These are phyloP conservation scores for Apamea crenata DNA, from an alignment of 2,888 invertebrate genomes.

Conservation along the genomic window DNA sequence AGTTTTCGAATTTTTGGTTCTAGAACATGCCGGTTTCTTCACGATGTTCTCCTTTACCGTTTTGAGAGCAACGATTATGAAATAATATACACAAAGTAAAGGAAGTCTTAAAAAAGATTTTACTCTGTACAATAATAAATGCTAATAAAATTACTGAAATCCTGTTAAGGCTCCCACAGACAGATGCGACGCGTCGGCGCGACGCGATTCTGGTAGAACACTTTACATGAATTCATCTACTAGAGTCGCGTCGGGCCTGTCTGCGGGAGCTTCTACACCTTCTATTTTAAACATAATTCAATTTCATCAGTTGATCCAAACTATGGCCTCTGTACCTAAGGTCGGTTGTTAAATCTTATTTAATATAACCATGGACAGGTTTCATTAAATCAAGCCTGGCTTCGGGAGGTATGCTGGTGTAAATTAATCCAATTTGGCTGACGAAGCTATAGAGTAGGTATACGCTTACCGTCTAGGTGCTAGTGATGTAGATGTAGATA, in stretches of 20 bases:
- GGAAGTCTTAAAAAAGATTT: no score
- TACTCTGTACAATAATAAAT: not conserved
- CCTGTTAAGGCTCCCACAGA: not conserved
- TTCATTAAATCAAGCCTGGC: constrained; percentile 58
- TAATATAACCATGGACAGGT: constrained; percentile 41
- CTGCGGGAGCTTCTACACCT: not conserved
- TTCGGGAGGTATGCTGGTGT: constrained; percentile 55
- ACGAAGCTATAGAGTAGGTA: constrained; percentile 19
- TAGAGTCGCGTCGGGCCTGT: not conserved
- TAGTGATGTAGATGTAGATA: not conserved
- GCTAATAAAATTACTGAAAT: not conserved
- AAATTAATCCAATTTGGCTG: constrained; percentile 64
- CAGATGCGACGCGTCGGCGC: not conserved
- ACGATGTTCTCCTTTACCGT: not conserved
- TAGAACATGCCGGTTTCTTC: not conserved
- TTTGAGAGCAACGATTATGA: not conserved
- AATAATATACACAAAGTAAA: not conserved
- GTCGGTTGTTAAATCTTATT: constrained; percentile 49
- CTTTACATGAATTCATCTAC: not conserved
- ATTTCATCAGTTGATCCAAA: constrained; percentile 30
- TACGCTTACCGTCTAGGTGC: constrained; percentile 13
- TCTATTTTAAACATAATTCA: constrained; percentile 16
- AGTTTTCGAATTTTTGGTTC: not conserved
- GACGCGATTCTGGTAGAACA: not conserved
- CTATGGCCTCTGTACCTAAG: constrained; percentile 17